These are phyloP conservation scores for Melinaea menophilus DNA, from an alignment of 2,888 invertebrate genomes.

Conservation along the genomic window DNA sequence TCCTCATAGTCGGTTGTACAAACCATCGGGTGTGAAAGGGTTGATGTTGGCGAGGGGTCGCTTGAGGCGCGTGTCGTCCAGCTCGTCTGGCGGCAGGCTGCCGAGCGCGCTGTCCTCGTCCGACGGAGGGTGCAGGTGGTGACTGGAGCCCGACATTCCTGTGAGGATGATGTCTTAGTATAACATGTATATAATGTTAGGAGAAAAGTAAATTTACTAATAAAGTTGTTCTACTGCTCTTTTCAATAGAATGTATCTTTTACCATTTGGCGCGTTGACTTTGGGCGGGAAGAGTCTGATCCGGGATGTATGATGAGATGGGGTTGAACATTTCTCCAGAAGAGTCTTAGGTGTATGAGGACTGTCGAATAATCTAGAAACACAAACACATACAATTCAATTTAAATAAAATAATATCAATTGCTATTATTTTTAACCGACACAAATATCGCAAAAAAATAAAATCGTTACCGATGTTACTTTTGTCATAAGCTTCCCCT, in stretches of 20 bases:
- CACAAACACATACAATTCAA: constrained; percentile 4
- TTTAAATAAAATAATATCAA: constrained; percentile 1
- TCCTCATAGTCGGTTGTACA: constrained; percentile 22
- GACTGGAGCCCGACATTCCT: constrained; percentile 67
- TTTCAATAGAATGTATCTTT: constrained; percentile 25
- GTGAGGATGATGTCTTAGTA: constrained; percentile 9
- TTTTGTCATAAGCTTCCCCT: constrained; percentile 17
- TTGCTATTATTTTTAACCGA: not conserved
- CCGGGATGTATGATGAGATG: constrained; percentile 74
- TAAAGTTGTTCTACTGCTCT: too few relatives aligned
- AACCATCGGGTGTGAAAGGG: constrained; percentile 90
- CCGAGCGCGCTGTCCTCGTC: constrained; percentile 68
- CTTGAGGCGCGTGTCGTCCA: constrained; percentile 47
- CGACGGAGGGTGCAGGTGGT: constrained; percentile 62
- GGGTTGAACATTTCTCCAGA: constrained; percentile 82
- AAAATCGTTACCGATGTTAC: constrained; percentile 13
- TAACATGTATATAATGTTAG: not conserved
- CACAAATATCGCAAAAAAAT: constrained; percentile 11
- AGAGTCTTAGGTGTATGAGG: constrained; percentile 92
- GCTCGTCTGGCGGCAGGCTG: constrained; percentile 66
- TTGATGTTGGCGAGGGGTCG: constrained; percentile 86
- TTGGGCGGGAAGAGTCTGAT: constrained; percentile 72
- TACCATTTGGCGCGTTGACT: constrained; percentile 53
- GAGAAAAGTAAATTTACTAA: not conserved
- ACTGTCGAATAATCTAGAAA: constrained; percentile 86